Evolutionary conservation across 2,888 invertebrate genomes (phyloP).

Genomic region (Amiota minor): DNA sequence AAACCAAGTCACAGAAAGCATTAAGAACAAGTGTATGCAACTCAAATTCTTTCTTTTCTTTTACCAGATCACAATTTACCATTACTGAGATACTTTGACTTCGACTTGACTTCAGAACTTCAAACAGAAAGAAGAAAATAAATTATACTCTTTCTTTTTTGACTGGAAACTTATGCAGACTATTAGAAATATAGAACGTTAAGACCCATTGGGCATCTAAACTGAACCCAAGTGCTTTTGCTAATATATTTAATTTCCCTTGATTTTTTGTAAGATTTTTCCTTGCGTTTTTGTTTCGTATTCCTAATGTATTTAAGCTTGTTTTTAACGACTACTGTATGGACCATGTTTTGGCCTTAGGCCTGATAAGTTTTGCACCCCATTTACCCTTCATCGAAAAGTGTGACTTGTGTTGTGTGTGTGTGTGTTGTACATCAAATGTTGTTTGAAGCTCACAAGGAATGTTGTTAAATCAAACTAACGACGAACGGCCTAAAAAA

Average conservation of each 20-base stretch:
- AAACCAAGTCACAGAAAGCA: no score
- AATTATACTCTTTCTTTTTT: background rate
- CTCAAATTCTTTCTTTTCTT: background rate
- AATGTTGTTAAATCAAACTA: background rate
- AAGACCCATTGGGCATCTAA: constrained; percentile 12
- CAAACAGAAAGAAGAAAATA: background rate
- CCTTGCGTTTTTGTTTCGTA: background rate
- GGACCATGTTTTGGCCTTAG: constrained; percentile 10
- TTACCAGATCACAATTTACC: background rate
- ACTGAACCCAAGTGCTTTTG: background rate
- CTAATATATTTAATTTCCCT: background rate
- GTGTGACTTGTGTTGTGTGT: background rate
- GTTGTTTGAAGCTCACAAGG: constrained; percentile 5
- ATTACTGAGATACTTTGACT: background rate
- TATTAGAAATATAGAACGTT: background rate
- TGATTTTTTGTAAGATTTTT: background rate
- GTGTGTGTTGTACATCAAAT: constrained; percentile 13
- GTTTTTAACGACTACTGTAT: constrained; percentile 17
- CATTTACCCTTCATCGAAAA: background rate
- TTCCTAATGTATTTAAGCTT: background rate
- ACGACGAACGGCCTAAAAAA: no score
- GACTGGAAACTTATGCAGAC: no score
- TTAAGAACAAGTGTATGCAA: no score
- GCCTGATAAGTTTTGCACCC: background rate
- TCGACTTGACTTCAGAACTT: background rate